Base-by-base conservation (phyloP, 2,888 invertebrate species). In the Elmis aenea region DNA sequence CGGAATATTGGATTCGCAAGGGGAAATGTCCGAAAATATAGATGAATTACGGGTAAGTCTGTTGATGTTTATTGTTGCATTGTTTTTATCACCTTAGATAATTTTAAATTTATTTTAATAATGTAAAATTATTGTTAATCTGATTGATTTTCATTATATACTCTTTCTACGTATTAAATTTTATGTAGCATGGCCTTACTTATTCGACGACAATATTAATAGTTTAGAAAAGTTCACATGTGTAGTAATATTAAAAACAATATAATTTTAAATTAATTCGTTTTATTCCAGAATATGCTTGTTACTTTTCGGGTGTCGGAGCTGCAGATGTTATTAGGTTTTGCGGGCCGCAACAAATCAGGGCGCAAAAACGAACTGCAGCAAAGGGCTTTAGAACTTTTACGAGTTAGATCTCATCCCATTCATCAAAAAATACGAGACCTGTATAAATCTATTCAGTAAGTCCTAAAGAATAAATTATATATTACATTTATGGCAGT, bases 361-460 rank as follows among this genome's bases (percentile, higher is more conserved):
- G 89, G 88, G 46, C 73, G 85, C 59, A 90, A 90, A 71, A 77
- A 75, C 57, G 88, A 89, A 66, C 71, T 89, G 38, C 82, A 86
- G 68, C 73, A 76, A 42, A 74, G 88, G 57, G 84, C 86, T 40
- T 60, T 86, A 51, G 79, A 82, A 59, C 73, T 88, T 48, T 69
- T 88, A 39, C 75, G 79, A 57, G 73, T 74, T 45, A 73, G 78
- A 57, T 77, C 82, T 36, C 73, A 79, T 50, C 75, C 76, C 12
- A 71, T 81, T 33, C 72, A 74, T 46, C 71, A 73, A 52, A 82
- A 81, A 66, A 80, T 81, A 30, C 64, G 72, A 57, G 84, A 85
- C 62, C 68, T 85, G 22, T 81, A 82, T 64, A 78, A 78, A 70
- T 73, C 73, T 41, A 76, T 77, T 53, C 77, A 77, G 77, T 77